phyloP scores from a whole-genome alignment of 2,797 vertebrate species.

The Smutsia gigantea region DNA sequence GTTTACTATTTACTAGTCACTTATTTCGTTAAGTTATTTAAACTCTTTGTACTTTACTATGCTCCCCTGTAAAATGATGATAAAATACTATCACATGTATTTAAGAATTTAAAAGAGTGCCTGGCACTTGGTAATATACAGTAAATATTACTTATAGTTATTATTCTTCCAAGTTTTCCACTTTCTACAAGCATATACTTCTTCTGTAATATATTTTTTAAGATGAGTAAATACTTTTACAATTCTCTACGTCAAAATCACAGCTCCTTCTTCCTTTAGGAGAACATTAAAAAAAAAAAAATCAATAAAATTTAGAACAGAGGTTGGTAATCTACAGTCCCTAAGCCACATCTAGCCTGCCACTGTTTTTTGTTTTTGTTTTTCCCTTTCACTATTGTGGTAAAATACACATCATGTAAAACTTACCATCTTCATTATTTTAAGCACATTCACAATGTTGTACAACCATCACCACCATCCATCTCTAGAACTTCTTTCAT shows the following conservation, averaged over 20 bases:
- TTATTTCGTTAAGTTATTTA: slow-evolving; percentile 5
- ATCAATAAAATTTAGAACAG: neutral
- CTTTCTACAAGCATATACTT: neutral
- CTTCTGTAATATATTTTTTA: neutral
- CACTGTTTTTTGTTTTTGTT: neutral
- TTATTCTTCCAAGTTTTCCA: neutral
- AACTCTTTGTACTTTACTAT: neutral
- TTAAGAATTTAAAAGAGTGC: neutral
- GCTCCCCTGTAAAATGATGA: neutral
- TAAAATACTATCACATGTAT: neutral
- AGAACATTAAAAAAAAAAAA: too few relatives aligned
- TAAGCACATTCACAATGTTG: neutral
- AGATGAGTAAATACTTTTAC: neutral
- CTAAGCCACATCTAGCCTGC: neutral
- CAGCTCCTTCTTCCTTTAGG: neutral
- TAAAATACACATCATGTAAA: neutral
- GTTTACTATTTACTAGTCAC: neutral
- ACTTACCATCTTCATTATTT: neutral
- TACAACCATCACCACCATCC: neutral
- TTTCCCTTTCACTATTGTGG: neutral
- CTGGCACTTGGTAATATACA: neutral
- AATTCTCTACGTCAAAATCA: neutral
- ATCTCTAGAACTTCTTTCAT: neutral
- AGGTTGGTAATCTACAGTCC: neutral
- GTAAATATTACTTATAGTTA: slow-evolving; percentile 2